These are phyloP conservation scores for Grus americana DNA, from an alignment of 2,113 vertebrate genomes.

Conservation along the genomic window DNA sequence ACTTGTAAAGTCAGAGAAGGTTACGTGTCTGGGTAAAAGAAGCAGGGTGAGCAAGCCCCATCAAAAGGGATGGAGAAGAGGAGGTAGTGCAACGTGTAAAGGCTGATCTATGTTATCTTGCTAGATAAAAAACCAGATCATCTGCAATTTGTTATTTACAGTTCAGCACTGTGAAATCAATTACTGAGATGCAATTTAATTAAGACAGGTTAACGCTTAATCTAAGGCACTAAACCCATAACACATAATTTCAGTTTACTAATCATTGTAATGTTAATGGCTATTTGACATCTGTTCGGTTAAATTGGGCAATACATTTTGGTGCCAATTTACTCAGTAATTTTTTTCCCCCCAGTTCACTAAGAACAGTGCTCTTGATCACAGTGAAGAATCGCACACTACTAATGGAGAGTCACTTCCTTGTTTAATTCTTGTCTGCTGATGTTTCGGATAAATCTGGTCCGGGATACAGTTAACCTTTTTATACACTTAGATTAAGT, in stretches of 20 bases:
- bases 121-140: conserved; percentile 4
- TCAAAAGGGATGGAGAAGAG: background rate
- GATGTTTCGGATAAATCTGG: background rate
- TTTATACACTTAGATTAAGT: fast-evolving
- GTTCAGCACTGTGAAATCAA: conserved; percentile 53
- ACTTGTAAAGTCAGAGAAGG: background rate
- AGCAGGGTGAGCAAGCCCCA: background rate
- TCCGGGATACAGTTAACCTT: background rate
- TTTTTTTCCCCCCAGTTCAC: background rate
- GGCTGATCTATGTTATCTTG: background rate
- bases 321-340: background rate
- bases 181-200: conserved; percentile 59
- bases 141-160: conserved; percentile 57
- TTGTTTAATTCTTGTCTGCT: background rate
- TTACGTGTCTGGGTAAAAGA: background rate
- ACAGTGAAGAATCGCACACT: background rate
- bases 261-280: conserved; percentile 51
- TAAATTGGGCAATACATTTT: background rate
- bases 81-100: fast-evolving
- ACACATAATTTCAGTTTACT: conserved; percentile 41
- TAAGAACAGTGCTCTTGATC: background rate
- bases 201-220: conserved; percentile 64
- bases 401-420: background rate
- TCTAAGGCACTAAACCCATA: conserved; percentile 44
- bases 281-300: conserved; percentile 55